Conservation (phyloP, 2,888 invertebrate genomes). For the Oxytorus armatus region DNA sequence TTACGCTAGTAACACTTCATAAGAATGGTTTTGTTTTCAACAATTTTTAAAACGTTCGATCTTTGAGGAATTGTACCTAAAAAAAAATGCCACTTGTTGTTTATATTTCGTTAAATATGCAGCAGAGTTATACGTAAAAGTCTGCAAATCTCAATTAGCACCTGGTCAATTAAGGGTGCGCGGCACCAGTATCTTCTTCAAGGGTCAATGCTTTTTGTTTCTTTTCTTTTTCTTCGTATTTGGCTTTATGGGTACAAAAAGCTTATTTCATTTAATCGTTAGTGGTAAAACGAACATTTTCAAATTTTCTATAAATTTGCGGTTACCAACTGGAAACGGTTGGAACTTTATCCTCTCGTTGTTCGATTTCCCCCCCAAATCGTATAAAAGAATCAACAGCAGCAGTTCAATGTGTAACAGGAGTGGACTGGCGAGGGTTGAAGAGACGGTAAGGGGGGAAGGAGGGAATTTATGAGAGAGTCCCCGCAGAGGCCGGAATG, state of each 20-base stretch:
- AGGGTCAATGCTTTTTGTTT: too few species aligned
- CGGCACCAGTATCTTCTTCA: too few species aligned
- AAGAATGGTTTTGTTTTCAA: too few species aligned
- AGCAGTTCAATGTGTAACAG: conserved; percentile 67
- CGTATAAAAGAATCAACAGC: conserved; percentile 47
- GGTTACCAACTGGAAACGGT: conserved; percentile 12
- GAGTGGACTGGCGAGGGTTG: conserved; percentile 49
- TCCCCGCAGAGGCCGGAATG: conserved; percentile 38
- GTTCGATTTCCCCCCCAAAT: conserved; percentile 18
- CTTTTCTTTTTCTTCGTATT: too few species aligned
- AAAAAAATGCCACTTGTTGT: too few species aligned
- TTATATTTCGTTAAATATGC: too few species aligned
- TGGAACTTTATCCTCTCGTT: conserved; percentile 3
- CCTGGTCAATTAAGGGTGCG: too few species aligned
- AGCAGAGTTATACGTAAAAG: too few species aligned
- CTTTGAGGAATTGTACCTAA: too few species aligned
- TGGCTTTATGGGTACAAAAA: background rate
- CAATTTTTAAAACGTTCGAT: too few species aligned
- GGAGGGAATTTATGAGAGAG: conserved; percentile 52
- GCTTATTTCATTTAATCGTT: background rate
- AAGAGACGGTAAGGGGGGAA: conserved; percentile 30
- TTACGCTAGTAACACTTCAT: too few species aligned
- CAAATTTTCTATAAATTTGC: conserved; percentile 17
- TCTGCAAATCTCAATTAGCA: too few species aligned
- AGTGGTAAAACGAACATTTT: background rate